Percentiles rank a stretch among this genome's conserved stretches.
Evolutionary conservation across 2,113 vertebrate species (phyloP).

Genomic region (Apodemus speciosus): DNA sequence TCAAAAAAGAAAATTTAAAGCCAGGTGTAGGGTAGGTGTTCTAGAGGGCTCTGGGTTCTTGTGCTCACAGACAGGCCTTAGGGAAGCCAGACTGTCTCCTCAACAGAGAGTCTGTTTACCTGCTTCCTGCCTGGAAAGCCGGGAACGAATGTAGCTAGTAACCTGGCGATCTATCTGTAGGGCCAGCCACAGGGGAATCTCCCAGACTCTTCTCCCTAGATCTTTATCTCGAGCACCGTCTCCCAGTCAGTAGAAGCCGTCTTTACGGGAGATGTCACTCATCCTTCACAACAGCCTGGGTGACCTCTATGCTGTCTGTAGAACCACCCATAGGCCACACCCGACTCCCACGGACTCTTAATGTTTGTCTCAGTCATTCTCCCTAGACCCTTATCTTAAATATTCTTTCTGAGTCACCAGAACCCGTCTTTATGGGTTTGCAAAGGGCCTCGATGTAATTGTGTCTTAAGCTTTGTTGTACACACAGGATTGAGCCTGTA

Average conservation of each 20-base stretch:
- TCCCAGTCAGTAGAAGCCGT: neutral
- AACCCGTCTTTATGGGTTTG: neutral
- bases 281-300: neutral
- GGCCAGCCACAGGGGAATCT: neutral
- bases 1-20: neutral
- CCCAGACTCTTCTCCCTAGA: neutral
- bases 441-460: neutral
- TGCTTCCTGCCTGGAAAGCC: neutral
- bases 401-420: neutral
- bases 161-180: neutral
- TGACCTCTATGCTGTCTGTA: neutral
- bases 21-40: neutral
- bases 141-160: neutral
- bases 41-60: neutral
- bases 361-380: neutral
- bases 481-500: neutral
- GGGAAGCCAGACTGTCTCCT: neutral
- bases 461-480: no score
- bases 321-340: neutral
- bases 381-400: neutral
- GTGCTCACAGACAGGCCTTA: neutral
- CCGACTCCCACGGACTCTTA: neutral
- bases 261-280: neutral
- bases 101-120: fast-evolving
- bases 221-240: neutral